Base-by-base conservation (phyloP, 2,113 vertebrate genomes). In the Sturnira hondurensis region DNA sequence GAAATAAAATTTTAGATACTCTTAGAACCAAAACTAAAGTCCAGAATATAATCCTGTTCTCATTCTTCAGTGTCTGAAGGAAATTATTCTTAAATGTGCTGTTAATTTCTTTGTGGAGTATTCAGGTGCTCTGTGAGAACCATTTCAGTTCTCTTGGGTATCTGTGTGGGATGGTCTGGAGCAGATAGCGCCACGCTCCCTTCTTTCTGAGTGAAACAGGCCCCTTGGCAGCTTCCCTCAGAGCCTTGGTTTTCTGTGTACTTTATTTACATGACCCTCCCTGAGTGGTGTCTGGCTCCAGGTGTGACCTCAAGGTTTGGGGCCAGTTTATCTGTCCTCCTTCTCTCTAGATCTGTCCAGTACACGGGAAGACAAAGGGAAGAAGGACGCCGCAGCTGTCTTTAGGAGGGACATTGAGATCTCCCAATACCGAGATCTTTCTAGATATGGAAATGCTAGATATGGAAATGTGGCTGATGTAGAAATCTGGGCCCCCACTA, bases 1-100 rank as follows among this genome's bases (percentile, higher is more conserved):
- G 92, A 89, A 96, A 97, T 65, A 95, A 97, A 96, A 80, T 82
- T 85, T 81, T 63, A 67, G 61, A 33, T 80, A 63, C 47, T 87
- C 70, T 84, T 89, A 61, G 78, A 94, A 89, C 47, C n/a, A 22
- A 96, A 91, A 67, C 70, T n/a, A 77, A 81, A 91, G 36, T 36
- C 70, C 65, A 91, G 61, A 89, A 87, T 52, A 52, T 78, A 83
- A 83, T 74, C 31, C 26, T 52, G 31, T 90, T 81, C 36, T 54
- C 26, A 47, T 92, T 84, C 19, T 33, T 89, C 36, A 74, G 4
- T 0, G 14, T 63, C 65, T 87, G 24, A 26, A 26, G n/a, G 45
- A 93, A 74, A 50, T 88, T 68, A 63, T 63, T 50, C 38, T 88
- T 86, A 43, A 58, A 74, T 63, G 68, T 3, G 7, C 14, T 13